Evolutionary conservation across 2,113 vertebrate species (phyloP), one percentile per base, ranked within the genome.

Genomic region (Campylomormyrus numenius): DNA sequence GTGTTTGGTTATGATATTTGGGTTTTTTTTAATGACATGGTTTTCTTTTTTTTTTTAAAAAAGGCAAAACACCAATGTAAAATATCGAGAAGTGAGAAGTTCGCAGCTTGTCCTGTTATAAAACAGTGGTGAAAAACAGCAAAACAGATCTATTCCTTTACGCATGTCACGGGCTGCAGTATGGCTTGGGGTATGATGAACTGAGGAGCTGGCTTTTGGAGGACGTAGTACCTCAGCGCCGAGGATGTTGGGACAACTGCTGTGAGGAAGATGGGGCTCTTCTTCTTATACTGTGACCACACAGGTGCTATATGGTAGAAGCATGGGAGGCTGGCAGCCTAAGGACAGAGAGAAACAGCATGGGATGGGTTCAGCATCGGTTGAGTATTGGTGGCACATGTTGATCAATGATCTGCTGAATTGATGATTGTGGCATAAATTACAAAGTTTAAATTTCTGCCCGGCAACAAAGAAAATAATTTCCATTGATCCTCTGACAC

Each of bases 151-250:
- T 39, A 80, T 42, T 39, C 74, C 31, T 80, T 80, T 6, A 15
- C 6, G 15, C 74, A 80, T 42, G 35, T 2, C 74, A 80, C 0
- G 35, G 74, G 74, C 90, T 95, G 94, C 87, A 96, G 87, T 53
- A 93, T 27, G 89, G 95, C 94, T 35, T 95, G 94, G 52, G 96
- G 95, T 74, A 96, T 13, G 80, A 96, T 94, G 93, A 96, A 96
- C 91, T 95, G 96, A 0, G 95, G 95, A 17, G 93, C 49, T 0
- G 91, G 91, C 86, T 94, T 95, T 1, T 94, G 94, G 58, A 95
- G 35, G 52, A 96, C 89, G 90, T 95, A 96, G 93, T 95, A 96
- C 89, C 94, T 92, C 17, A 95, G 92, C 10, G 94, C 90, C 3
- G 92, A 94, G 0, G 93, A 91, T 0, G 93, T 93, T 0, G 93